Conservation (phyloP, 35 echinoderm and acorn worm genomes). For the Chiridota heheva region DNA sequence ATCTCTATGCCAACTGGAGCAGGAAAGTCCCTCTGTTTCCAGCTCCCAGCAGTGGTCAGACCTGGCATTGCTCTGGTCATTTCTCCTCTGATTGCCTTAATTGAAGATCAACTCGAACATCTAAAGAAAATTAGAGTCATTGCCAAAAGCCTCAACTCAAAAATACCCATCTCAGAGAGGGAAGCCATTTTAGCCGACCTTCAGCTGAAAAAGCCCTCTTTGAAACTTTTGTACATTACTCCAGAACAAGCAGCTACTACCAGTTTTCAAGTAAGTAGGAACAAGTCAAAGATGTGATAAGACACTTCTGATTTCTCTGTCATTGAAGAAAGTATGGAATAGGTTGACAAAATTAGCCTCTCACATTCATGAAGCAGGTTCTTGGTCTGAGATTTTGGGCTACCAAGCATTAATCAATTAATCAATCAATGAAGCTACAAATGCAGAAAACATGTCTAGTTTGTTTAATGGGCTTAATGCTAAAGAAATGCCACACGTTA, state of each 20-base stretch:
- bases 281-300: background rate
- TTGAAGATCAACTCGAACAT: constrained; percentile 94
- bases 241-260: constrained; percentile 79
- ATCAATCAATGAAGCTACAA: too few species aligned
- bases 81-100: constrained; percentile 93
- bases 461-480: too few species aligned
- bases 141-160: constrained; percentile 85
- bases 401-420: too few species aligned
- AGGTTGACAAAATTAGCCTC: too few species aligned
- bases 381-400: too few species aligned
- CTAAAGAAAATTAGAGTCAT: constrained; percentile 59
- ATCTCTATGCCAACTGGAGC: constrained; percentile 98
- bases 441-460: too few species aligned
- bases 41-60: constrained; percentile 75
- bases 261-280: constrained; percentile 64
- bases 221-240: constrained; percentile 91
- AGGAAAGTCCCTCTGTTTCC: constrained; percentile 96
- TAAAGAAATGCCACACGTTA: too few species aligned
- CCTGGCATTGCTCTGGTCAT: constrained; percentile 80
- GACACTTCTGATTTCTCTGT: too few species aligned
- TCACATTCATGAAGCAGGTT: too few species aligned
- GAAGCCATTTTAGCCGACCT: constrained; percentile 67
- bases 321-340: too few species aligned
- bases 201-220: constrained; percentile 55
- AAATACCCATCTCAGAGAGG: constrained; percentile 66